Evolutionary conservation across 2,888 invertebrate genomes (phyloP).

Genomic region (Acrobasis consociella): DNA sequence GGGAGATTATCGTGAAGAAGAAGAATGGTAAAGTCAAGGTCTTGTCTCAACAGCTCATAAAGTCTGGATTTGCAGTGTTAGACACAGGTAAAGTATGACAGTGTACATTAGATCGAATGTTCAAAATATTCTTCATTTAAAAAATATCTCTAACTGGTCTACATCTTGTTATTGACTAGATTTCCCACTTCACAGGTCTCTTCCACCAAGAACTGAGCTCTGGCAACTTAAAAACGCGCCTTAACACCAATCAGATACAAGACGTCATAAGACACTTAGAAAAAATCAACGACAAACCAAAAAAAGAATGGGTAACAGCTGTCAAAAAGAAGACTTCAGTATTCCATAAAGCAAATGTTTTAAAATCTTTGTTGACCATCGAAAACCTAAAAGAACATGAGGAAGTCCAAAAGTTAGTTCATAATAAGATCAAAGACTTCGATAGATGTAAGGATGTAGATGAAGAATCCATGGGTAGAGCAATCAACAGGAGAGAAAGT

Average conservation of each 20-base stretch:
- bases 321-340: conserved; percentile 48
- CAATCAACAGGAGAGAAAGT: neutral
- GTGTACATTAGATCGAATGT: too few species aligned
- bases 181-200: conserved; percentile 9
- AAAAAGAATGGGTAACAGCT: conserved; percentile 37
- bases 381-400: conserved; percentile 42
- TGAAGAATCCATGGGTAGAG: conserved; percentile 52
- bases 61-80: conserved; percentile 46
- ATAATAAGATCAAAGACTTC: conserved; percentile 52
- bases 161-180: too few species aligned
- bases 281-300: conserved; percentile 35
- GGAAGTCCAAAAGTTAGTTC: conserved; percentile 25
- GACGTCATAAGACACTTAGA: conserved; percentile 47
- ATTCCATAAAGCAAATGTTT: conserved; percentile 36
- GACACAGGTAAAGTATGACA: conserved; percentile 33
- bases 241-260: conserved; percentile 37
- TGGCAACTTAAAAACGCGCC: conserved; percentile 49
- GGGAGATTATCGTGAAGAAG: conserved; percentile 53
- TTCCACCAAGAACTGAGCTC: conserved; percentile 50
- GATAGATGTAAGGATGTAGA: conserved; percentile 56
- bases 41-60: conserved; percentile 42
- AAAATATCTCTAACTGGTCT: too few species aligned
- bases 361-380: conserved; percentile 41
- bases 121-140: too few species aligned
- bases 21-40: conserved; percentile 39